Evolutionary conservation across 2,888 invertebrate genomes (phyloP).

Genomic region (Pterobdella sp.): DNA sequence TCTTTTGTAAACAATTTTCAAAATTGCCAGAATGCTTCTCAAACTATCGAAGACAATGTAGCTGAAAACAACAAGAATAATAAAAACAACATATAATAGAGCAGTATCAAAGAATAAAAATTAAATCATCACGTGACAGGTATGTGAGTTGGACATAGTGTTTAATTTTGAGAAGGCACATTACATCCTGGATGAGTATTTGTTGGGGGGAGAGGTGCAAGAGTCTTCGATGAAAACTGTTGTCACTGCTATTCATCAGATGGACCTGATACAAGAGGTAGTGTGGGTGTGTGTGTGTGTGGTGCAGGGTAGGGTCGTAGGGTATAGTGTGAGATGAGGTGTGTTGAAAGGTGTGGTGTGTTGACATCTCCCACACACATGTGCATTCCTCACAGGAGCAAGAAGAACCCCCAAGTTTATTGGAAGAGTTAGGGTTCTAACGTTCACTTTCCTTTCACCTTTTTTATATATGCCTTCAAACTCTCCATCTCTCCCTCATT

Average conservation of each 20-base stretch:
- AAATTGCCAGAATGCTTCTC: too few relatives aligned
- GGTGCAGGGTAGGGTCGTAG: not conserved
- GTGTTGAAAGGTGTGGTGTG: not conserved
- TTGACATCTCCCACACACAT: not conserved
- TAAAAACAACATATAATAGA: too few relatives aligned
- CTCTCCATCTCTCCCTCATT: too few relatives aligned
- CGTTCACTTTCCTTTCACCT: too few relatives aligned
- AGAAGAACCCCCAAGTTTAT: conserved; percentile 19
- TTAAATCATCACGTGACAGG: too few relatives aligned
- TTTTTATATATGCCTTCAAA: too few relatives aligned
- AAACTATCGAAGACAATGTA: too few relatives aligned
- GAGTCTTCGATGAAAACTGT: conserved; percentile 99
- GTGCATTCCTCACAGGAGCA: conserved; percentile 22
- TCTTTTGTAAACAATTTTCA: too few relatives aligned
- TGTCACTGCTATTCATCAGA: conserved; percentile 94
- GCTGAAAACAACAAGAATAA: too few relatives aligned
- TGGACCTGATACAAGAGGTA: conserved; percentile 98
- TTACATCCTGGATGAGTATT: conserved; percentile 92
- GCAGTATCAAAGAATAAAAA: too few relatives aligned
- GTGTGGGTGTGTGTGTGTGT: not conserved
- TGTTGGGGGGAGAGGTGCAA: conserved; percentile 95
- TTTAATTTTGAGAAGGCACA: conserved; percentile 99
- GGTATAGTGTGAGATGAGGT: not conserved
- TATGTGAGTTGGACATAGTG: conserved; percentile 96
- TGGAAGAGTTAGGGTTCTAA: conserved; percentile 19